These are phyloP conservation scores for Wiebesia pumilae DNA, from an alignment of 1,140 invertebrate species.

Conservation along the genomic window DNA sequence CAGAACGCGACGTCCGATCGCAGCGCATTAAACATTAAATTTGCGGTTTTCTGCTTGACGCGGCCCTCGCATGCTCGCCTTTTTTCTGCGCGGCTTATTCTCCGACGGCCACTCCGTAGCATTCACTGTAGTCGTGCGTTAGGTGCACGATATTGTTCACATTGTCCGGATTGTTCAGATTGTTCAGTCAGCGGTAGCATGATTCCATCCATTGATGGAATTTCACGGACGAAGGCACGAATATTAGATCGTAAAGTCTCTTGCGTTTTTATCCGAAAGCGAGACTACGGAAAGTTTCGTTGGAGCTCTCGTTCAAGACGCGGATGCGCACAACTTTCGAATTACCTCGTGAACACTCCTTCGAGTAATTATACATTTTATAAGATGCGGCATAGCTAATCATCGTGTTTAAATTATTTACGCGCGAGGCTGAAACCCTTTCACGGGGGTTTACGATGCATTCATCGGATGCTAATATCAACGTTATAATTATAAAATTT, in stretches of 20 bases:
- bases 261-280: background rate
- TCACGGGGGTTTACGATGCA: background rate
- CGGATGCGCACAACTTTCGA: background rate
- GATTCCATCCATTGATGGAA: too few relatives aligned
- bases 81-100: background rate
- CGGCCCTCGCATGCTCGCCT: background rate
- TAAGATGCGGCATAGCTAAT: slow-evolving; percentile 32
- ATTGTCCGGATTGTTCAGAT: too few relatives aligned
- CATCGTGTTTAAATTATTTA: slow-evolving; percentile 19
- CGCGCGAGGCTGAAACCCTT: background rate
- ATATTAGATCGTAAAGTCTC: slow-evolving; percentile 18
- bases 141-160: background rate
- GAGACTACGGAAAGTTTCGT: slow-evolving; percentile 18
- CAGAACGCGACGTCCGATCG: background rate
- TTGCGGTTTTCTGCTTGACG: slow-evolving; percentile 18
- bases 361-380: slow-evolving; percentile 32
- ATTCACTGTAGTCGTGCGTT: background rate
- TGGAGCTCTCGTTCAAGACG: slow-evolving; percentile 17
- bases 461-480: background rate
- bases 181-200: background rate
- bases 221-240: background rate
- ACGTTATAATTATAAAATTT: background rate
- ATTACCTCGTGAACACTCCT: slow-evolving; percentile 7
- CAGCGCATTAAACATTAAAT: slow-evolving; percentile 13
- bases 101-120: background rate